phyloP scores from a whole-genome alignment of 1,140 invertebrate genomes.

The Grapholita molesta region DNA sequence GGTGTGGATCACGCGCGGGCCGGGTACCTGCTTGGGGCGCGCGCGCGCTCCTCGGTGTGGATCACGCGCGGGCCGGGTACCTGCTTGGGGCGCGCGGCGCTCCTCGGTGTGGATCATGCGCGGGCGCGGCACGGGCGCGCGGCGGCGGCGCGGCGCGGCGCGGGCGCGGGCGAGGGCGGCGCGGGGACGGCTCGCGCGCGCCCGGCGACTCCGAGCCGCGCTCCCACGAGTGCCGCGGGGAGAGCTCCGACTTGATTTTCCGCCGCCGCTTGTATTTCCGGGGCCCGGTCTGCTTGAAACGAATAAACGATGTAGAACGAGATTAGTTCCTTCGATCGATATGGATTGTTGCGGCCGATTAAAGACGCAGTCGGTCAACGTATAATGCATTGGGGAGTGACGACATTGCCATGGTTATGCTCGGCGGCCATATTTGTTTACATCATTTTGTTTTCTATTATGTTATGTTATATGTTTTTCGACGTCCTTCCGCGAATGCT shows the following conservation, averaged over 20 bases:
- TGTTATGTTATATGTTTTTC: too few relatives aligned
- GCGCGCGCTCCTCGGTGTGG: too few relatives aligned
- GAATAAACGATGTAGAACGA: too few relatives aligned
- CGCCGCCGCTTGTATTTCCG: conserved; percentile 88
- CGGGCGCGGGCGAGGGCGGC: conserved; percentile 75
- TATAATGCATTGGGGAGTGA: too few relatives aligned
- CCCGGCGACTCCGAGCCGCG: conserved; percentile 29
- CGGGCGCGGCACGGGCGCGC: conserved; percentile 75
- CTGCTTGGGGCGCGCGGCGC: conserved; percentile 77
- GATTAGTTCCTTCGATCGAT: too few relatives aligned
- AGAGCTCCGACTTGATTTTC: conserved; percentile 81
- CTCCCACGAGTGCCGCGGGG: conserved; percentile 53
- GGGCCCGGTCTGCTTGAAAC: conserved; percentile 79
- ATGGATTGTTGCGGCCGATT: too few relatives aligned
- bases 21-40: conserved; percentile 60
- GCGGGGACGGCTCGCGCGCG: conserved; percentile 32
- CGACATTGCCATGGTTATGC: too few relatives aligned
- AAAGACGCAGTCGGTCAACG: neutral
- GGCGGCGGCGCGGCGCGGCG: conserved; percentile 16
- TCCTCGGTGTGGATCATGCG: conserved; percentile 85
- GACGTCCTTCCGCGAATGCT: too few relatives aligned
- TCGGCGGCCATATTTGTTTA: too few relatives aligned
- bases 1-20: too few relatives aligned
- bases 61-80: conserved; percentile 70
- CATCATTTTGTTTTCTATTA: too few relatives aligned